A percentile compares a stretch with the other conserved stretches of the same genome.
phyloP scores from a whole-genome alignment of 2,113 vertebrate species.

The Cinclus mexicanus region DNA sequence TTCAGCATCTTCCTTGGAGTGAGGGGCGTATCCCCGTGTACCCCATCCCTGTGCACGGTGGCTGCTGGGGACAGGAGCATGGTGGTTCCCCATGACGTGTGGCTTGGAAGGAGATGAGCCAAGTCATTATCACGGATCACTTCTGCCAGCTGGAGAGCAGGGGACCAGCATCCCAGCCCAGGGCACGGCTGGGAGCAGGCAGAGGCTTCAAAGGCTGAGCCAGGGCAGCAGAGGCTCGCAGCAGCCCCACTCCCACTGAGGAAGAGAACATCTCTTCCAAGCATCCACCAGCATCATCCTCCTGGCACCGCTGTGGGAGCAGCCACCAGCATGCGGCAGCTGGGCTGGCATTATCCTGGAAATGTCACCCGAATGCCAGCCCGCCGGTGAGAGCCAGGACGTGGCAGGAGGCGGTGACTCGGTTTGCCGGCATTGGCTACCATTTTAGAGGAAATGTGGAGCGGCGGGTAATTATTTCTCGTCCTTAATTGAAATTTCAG shows the following conservation, averaged over 20 bases:
- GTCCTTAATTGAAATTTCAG: constrained; percentile 78
- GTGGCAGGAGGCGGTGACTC: constrained; percentile 4
- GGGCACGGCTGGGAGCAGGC: neutral
- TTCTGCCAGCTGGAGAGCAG: neutral
- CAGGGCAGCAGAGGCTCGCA: accelerated
- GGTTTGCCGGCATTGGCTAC: constrained; percentile 42
- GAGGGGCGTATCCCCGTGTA: neutral
- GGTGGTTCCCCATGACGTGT: accelerated
- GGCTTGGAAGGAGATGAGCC: neutral
- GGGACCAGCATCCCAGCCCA: neutral
- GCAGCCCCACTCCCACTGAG: neutral
- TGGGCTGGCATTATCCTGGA: neutral
- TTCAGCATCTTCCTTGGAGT: neutral
- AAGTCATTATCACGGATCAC: neutral
- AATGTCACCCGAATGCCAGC: neutral
- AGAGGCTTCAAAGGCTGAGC: neutral
- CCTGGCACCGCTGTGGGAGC: neutral
- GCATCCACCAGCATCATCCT: accelerated
- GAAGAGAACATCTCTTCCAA: neutral
- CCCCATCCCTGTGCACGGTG: accelerated
- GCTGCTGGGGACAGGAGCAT: accelerated
- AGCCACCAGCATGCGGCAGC: neutral
- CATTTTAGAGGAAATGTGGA: constrained; percentile 58
- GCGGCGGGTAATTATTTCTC: constrained; percentile 72
- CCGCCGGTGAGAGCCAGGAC: neutral